Base-by-base conservation (phyloP, 2,888 invertebrate genomes). In the Tetragnatha montana region DNA sequence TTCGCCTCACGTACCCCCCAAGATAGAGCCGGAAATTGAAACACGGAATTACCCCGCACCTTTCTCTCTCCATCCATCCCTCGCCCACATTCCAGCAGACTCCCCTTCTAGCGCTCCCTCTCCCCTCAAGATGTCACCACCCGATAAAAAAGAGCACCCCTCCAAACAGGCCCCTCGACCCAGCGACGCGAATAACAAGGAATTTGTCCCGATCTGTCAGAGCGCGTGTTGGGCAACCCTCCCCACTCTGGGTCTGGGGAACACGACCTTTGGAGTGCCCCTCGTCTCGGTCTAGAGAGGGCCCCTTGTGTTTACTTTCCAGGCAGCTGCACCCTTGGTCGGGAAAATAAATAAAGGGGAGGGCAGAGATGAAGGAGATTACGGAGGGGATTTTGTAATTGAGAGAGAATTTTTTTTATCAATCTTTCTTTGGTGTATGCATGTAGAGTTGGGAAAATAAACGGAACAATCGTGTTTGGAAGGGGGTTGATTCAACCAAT, bases 191-290 rank as follows among this genome's bases (percentile, higher is more conserved):
- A 88, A 88, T 88, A 88, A 88, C 88, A 88, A 78, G 81, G 85
- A 89, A 89, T 89, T 89, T 89, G 89, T 89, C 89, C 89, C 85
- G 85, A 89, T 89, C 85, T 89, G 89, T 89, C 85, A 89, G 70
- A 50, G 88, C 80, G 79, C 84, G 88, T 88, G 88, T 89, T 89
- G 74, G 68, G 70, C 76, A 81, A 84, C 80, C 80, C 80, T 81
- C 84, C 79, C 60, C 68, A 80, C 74, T 74, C 49, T 68, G 14
- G 51, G 87, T 49, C 70, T 21, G 70, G 68, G n/a, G 17, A 35
- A n/a, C 71, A 60, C 60, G 76, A 76, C 88, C 88, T 76, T 17
- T 47, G 8, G 21, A 35, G 17, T 19, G 21, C 71, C 83, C 49
- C 76, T 69, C 78, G 70, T 84, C 79, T 75, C 76, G 69, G 80